A percentile compares a stretch with the other conserved stretches of the same genome.
phyloP scores from a whole-genome alignment of 2,797 vertebrate species.

The Poecilia picta region DNA sequence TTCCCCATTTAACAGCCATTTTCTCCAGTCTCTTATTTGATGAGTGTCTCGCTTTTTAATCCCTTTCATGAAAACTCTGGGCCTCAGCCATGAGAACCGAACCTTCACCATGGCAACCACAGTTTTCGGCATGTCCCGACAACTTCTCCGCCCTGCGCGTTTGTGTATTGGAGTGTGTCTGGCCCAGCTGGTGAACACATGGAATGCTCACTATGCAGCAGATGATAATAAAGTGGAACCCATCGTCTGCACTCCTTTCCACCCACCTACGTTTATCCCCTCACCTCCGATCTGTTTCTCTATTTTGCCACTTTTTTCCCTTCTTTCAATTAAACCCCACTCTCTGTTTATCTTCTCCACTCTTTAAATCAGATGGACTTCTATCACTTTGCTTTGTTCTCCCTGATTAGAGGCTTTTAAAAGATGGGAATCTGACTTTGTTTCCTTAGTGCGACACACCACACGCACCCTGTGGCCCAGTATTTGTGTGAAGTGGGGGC shows the following conservation, averaged over 20 bases:
- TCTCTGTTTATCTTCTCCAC: constrained; percentile 22
- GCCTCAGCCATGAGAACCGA: constrained; percentile 69
- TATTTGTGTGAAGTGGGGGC: constrained; percentile 46
- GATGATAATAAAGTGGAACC: constrained; percentile 76
- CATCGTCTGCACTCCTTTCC: constrained; percentile 48
- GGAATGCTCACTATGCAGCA: constrained; percentile 82
- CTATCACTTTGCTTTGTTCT: constrained; percentile 58
- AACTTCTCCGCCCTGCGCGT: constrained; percentile 34
- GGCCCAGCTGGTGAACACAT: constrained; percentile 86
- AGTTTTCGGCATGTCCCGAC: constrained; percentile 70
- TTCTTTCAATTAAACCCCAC: constrained; percentile 16
- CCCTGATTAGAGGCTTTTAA: constrained; percentile 61
- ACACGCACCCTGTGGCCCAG: constrained; percentile 37
- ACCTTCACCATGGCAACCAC: constrained; percentile 78
- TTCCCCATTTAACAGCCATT: not conserved
- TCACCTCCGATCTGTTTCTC: constrained; percentile 32
- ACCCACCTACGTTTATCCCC: constrained; percentile 36
- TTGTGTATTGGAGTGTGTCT: constrained; percentile 35
- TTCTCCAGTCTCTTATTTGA: constrained; percentile 3
- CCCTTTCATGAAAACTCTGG: constrained; percentile 61
- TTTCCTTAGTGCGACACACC: constrained; percentile 38
- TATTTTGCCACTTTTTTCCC: constrained; percentile 13
- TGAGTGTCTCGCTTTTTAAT: constrained; percentile 52
- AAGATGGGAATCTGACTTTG: constrained; percentile 59
- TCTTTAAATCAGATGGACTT: constrained; percentile 36